Evolutionary conservation across 2,888 invertebrate genomes (phyloP).

Genomic region (Agrochola lota): DNA sequence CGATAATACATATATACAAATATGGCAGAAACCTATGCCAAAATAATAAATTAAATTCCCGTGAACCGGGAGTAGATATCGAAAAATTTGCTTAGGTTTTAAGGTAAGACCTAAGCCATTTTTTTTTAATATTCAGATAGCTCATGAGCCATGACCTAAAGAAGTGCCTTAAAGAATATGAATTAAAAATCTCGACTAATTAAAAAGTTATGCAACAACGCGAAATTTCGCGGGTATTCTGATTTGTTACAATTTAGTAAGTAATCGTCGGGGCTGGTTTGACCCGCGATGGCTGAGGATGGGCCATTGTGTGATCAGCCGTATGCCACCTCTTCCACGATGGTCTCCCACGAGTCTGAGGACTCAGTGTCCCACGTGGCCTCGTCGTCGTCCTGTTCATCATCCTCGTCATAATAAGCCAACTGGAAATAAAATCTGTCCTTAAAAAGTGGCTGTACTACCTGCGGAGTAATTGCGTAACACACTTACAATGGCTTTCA

Average conservation of each 20-base stretch:
- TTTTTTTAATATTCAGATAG: too few species aligned
- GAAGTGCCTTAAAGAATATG: too few species aligned
- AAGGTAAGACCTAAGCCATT: too few species aligned
- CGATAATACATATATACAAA: constrained; percentile 27
- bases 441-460: constrained; percentile 10
- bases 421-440: constrained; percentile 72
- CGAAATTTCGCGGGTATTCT: too few species aligned
- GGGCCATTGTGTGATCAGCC: constrained; percentile 74
- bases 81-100: too few species aligned
- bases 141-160: too few species aligned
- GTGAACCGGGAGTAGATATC: neutral
- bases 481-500: too few species aligned
- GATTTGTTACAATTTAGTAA: constrained; percentile 21
- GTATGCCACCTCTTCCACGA: constrained; percentile 86
- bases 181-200: too few species aligned
- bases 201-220: too few species aligned
- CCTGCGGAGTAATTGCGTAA: too few species aligned
- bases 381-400: constrained; percentile 77
- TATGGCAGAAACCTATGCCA: constrained; percentile 13
- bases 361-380: constrained; percentile 85
- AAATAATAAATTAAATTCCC: constrained; percentile 18
- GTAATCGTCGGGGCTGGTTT: constrained; percentile 2
- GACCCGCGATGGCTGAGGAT: constrained; percentile 7
- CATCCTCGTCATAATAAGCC: constrained; percentile 81
- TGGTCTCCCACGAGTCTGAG: constrained; percentile 88